Conservation (phyloP, 2,797 vertebrate genomes). For the Gymnopithys bicolor region DNA sequence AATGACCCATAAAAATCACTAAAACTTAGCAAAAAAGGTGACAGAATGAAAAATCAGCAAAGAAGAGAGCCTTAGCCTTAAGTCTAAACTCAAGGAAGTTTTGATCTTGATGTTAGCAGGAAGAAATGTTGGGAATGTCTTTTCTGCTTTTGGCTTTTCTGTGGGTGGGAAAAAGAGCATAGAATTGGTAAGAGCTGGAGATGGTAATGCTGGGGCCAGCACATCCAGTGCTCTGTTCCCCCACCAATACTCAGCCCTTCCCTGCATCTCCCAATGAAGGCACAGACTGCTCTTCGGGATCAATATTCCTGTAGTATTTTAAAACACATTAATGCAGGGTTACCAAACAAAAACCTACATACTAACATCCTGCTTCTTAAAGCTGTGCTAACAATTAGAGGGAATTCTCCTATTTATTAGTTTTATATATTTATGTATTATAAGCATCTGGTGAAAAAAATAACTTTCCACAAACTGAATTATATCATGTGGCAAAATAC, state of each 20-base stretch:
- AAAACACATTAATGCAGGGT: not conserved
- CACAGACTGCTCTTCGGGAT: not conserved
- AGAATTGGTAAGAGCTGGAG: not conserved
- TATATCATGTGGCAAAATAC: not conserved
- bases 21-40: not conserved
- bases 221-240: not conserved
- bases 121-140: not conserved
- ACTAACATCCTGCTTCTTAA: not conserved
- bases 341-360: not conserved
- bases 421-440: not conserved
- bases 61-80: not conserved
- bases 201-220: not conserved
- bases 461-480: not conserved
- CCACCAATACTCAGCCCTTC: not conserved
- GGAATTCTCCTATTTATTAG: not conserved
- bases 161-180: not conserved
- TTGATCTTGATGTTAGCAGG: not conserved
- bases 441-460: not conserved
- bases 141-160: not conserved
- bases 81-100: not conserved
- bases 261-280: not conserved
- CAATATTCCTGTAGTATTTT: not conserved
- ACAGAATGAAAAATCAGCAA: not conserved
- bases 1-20: not conserved
- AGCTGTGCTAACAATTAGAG: not conserved